Percentiles rank a stretch among this genome's conserved stretches.
Conservation (phyloP, 2,113 vertebrate genomes). For the Grantiella picta region DNA sequence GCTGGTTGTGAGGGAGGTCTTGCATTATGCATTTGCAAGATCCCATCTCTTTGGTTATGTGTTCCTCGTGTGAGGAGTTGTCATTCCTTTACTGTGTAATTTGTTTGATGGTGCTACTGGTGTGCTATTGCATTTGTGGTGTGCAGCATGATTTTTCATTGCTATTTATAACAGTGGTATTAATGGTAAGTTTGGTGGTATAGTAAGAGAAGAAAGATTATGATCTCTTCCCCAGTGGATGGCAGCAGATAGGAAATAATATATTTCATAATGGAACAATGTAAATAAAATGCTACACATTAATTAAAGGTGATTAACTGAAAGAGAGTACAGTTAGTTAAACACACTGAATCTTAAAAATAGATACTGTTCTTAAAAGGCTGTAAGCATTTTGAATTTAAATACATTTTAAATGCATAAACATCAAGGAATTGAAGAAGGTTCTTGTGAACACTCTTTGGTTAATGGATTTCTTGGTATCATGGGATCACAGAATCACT, state of each 20-base stretch:
- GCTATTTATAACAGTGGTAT: background rate
- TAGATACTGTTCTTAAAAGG: background rate
- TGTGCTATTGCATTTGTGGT: background rate
- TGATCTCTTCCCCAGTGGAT: background rate
- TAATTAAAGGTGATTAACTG: slow-evolving; percentile 4
- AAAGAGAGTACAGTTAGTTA: slow-evolving; percentile 15
- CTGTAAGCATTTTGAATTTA: background rate
- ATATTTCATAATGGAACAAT: slow-evolving; percentile 12
- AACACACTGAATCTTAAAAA: background rate
- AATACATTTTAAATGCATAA: background rate
- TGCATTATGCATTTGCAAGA: background rate
- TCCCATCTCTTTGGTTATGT: background rate
- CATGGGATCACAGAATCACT: background rate
- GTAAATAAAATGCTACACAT: slow-evolving; percentile 3
- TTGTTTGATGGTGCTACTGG: background rate
- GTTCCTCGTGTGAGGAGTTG: background rate
- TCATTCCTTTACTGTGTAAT: background rate
- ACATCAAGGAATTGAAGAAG: background rate
- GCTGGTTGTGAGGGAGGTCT: background rate
- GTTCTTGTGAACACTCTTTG: background rate
- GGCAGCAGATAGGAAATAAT: background rate
- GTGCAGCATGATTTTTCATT: background rate
- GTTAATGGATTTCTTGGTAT: background rate
- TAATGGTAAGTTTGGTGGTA: slow-evolving; percentile 5
- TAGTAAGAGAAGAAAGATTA: background rate